These are phyloP conservation scores for Blera fallax DNA, from an alignment of 2,888 invertebrate species.

Conservation along the genomic window DNA sequence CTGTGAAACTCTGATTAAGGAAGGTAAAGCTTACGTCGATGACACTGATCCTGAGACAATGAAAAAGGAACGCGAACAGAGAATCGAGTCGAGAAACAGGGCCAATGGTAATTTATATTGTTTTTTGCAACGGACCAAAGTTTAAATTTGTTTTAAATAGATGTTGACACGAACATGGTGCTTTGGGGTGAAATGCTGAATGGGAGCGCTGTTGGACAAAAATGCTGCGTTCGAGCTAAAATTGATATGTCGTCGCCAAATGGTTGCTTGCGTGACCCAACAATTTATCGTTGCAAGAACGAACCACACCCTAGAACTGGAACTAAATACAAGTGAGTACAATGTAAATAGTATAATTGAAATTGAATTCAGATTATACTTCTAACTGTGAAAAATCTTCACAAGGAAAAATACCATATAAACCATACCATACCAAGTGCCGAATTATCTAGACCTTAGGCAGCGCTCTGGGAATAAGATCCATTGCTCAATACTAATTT, in stretches of 20 bases:
- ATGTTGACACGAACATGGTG: conserved; percentile 90
- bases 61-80: conserved; percentile 96
- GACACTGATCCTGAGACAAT: conserved; percentile 97
- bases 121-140: not conserved
- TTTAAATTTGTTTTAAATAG: conserved; percentile 82
- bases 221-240: conserved; percentile 97
- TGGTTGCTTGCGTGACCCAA: conserved; percentile 98
- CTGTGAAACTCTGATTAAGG: conserved; percentile 93
- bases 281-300: conserved; percentile 98
- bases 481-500: too few species aligned
- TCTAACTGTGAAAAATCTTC: too few species aligned
- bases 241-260: conserved; percentile 98
- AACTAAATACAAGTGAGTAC: conserved; percentile 93
- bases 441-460: too few species aligned
- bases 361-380: not conserved
- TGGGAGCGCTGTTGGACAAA: conserved; percentile 90
- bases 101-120: conserved; percentile 87
- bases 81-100: conserved; percentile 91
- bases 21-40: conserved; percentile 97
- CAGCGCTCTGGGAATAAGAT: too few species aligned
- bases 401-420: too few species aligned
- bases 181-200: conserved; percentile 98
- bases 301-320: conserved; percentile 97
- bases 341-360: not conserved
- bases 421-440: too few species aligned